Evolutionary conservation across 2,113 vertebrate species (phyloP).

Genomic region (Castor canadensis): DNA sequence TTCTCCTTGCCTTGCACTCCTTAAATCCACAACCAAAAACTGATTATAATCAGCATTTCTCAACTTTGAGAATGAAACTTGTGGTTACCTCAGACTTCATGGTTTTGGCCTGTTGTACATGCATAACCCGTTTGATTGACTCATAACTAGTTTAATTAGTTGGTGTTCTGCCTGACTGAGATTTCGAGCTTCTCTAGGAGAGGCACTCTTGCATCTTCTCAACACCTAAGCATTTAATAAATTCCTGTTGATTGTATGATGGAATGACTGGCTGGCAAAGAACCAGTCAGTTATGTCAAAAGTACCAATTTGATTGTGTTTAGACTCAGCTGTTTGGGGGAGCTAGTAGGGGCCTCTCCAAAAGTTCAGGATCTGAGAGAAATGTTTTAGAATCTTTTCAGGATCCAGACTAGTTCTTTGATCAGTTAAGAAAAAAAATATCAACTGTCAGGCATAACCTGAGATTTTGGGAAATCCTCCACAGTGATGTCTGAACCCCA

Average conservation of each 20-base stretch:
- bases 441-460: conserved; percentile 71
- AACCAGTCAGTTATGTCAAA: conserved; percentile 35
- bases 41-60: conserved; percentile 31
- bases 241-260: conserved; percentile 44
- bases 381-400: conserved; percentile 51
- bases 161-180: conserved; percentile 35
- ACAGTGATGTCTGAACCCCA: conserved; percentile 51
- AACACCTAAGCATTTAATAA: conserved; percentile 57
- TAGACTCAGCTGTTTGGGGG: not conserved
- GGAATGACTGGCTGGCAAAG: conserved; percentile 44
- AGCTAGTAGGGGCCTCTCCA: not conserved
- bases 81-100: conserved; percentile 41
- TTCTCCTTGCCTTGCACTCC: not conserved
- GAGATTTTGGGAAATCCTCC: conserved; percentile 51
- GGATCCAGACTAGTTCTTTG: conserved; percentile 62
- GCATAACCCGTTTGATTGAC: conserved; percentile 49
- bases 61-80: conserved; percentile 51
- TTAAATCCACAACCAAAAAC: conserved; percentile 26
- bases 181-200: not conserved
- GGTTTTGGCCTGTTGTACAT: not conserved
- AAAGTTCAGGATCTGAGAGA: conserved; percentile 34
- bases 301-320: conserved; percentile 24
- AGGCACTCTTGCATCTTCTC: conserved; percentile 37
- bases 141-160: conserved; percentile 60
- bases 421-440: conserved; percentile 77